phyloP scores from a whole-genome alignment of 2,888 invertebrate genomes.

The Portevinia maculata region DNA sequence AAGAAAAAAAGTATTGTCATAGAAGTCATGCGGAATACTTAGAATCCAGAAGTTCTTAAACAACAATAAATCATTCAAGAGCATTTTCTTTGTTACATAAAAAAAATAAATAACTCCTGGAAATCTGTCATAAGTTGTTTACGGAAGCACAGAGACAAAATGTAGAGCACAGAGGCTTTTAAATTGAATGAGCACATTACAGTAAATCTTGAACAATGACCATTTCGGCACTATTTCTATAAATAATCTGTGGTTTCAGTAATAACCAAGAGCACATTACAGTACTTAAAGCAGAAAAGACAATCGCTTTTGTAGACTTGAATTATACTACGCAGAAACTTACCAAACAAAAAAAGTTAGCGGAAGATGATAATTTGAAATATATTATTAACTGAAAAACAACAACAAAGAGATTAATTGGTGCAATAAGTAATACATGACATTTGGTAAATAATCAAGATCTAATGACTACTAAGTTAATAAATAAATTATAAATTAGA shows the following conservation, averaged over 20 bases:
- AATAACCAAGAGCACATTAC: not conserved
- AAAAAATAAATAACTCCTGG: not conserved
- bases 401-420: too few species aligned
- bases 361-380: not conserved
- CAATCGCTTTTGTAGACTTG: not conserved
- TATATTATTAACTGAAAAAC: too few species aligned
- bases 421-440: too few species aligned
- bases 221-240: conserved; percentile 21
- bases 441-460: too few species aligned
- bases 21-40: not conserved
- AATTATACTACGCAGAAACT: not conserved
- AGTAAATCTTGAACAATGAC: conserved; percentile 3
- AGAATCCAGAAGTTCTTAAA: not conserved
- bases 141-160: conserved; percentile 12
- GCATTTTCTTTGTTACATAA: not conserved
- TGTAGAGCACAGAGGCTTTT: not conserved
- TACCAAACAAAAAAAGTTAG: not conserved
- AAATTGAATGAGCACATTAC: not conserved
- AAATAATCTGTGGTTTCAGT: conserved; percentile 7
- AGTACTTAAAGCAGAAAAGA: not conserved
- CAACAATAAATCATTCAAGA: not conserved
- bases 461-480: too few species aligned
- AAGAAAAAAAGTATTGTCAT: not conserved
- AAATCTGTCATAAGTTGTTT: not conserved
- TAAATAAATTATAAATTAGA: too few species aligned